Evolutionary conservation across 2,113 vertebrate genomes (phyloP).

Genomic region (Athene noctua): DNA sequence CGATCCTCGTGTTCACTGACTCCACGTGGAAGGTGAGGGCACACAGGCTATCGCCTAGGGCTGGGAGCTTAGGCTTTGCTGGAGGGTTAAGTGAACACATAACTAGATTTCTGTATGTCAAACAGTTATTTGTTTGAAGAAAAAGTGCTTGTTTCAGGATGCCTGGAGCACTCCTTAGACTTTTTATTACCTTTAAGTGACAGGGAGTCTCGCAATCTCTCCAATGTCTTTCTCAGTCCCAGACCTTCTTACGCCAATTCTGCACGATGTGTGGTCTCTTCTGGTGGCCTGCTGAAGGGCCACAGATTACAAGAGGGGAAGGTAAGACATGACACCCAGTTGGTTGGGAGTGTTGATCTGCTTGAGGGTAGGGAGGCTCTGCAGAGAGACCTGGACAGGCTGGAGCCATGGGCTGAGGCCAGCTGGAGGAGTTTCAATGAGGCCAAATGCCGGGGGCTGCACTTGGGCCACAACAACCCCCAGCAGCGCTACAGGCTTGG

Average conservation of each 20-base stretch:
- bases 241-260: too few species aligned
- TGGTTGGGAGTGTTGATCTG: too few species aligned
- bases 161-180: not conserved
- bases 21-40: not conserved
- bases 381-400: too few species aligned
- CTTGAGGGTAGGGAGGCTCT: too few species aligned
- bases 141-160: not conserved
- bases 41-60: not conserved
- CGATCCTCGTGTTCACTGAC: too few species aligned
- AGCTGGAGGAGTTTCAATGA: too few species aligned
- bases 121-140: not conserved
- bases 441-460: too few species aligned
- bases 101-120: not conserved
- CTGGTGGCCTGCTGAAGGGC: not conserved
- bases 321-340: not conserved
- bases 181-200: not conserved
- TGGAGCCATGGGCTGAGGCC: too few species aligned
- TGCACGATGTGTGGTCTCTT: accelerated
- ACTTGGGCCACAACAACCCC: too few species aligned
- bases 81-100: not conserved
- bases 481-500: too few species aligned
- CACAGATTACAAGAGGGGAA: not conserved
- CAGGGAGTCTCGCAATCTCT: not conserved
- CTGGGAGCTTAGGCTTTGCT: not conserved
- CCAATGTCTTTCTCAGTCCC: not conserved